phyloP scores from a whole-genome alignment of 2,113 vertebrate genomes.

The Hippolais icterina region DNA sequence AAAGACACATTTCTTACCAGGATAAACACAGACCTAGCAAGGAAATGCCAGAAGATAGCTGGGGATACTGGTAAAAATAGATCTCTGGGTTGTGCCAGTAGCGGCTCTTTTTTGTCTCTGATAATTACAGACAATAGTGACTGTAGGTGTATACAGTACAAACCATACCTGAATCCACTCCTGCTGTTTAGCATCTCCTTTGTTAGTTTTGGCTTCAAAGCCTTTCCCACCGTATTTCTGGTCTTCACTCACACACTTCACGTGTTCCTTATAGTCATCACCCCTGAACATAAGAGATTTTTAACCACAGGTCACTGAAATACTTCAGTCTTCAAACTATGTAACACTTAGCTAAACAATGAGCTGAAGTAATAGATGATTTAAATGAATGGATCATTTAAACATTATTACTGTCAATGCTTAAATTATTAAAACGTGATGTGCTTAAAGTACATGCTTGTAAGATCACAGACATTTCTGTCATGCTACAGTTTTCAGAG shows the following conservation, averaged over 20 bases:
- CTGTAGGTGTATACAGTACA: rapidly evolving
- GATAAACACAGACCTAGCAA: background rate
- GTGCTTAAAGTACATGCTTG: background rate
- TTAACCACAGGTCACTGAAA: background rate
- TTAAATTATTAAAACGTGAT: background rate
- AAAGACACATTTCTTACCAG: background rate
- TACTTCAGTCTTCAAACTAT: background rate
- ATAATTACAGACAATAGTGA: background rate
- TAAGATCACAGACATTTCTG: background rate
- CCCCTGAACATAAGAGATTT: slow-evolving; percentile 74
- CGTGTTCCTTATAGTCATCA: slow-evolving; percentile 86
- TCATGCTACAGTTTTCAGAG: background rate
- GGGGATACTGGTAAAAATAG: background rate
- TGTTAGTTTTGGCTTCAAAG: slow-evolving; percentile 87
- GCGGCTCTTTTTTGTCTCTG: background rate
- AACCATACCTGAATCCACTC: slow-evolving; percentile 89
- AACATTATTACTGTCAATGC: rapidly evolving
- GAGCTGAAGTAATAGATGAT: background rate
- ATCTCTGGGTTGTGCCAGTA: background rate
- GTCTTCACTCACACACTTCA: slow-evolving; percentile 89
- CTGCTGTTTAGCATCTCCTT: slow-evolving; percentile 92
- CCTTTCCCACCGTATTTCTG: slow-evolving; percentile 95
- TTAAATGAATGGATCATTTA: rapidly evolving
- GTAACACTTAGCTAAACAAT: background rate
- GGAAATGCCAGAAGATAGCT: background rate